A percentile compares a stretch with the other conserved stretches of the same genome.
phyloP scores from a whole-genome alignment of 2,888 invertebrate species.

The Caradrina kadenii region DNA sequence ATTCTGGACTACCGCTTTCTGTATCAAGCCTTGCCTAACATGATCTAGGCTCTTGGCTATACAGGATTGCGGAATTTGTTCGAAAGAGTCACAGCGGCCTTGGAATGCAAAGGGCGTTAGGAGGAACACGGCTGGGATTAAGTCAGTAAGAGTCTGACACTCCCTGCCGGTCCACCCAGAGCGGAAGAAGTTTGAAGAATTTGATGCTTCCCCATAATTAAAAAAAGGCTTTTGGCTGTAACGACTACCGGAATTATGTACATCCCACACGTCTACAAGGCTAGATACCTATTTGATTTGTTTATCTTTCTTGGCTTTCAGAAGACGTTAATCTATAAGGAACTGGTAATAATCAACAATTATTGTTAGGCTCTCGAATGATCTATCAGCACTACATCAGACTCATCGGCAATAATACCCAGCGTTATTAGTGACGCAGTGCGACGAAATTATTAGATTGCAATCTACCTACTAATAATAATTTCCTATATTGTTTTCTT shows the following conservation, averaged over 20 bases:
- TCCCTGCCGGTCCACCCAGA: too few species aligned
- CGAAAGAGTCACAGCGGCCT: too few species aligned
- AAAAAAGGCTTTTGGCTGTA: not conserved
- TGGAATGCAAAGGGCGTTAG: too few species aligned
- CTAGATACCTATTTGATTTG: not conserved
- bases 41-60: not conserved
- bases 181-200: too few species aligned
- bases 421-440: too few species aligned
- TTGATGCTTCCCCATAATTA: too few species aligned
- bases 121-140: too few species aligned
- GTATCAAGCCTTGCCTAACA: not conserved
- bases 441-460: not conserved
- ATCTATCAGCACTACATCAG: constrained; percentile 3
- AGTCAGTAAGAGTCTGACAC: too few species aligned
- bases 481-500: constrained; percentile 1
- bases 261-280: not conserved
- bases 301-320: constrained; percentile 3
- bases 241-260: not conserved
- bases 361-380: not conserved
- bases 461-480: not conserved
- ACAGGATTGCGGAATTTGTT: too few species aligned
- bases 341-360: not conserved
- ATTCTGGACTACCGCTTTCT: not conserved
- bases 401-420: not conserved
- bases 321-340: not conserved